phyloP scores from a whole-genome alignment of 2,113 vertebrate species.

The Oryzias celebensis region DNA sequence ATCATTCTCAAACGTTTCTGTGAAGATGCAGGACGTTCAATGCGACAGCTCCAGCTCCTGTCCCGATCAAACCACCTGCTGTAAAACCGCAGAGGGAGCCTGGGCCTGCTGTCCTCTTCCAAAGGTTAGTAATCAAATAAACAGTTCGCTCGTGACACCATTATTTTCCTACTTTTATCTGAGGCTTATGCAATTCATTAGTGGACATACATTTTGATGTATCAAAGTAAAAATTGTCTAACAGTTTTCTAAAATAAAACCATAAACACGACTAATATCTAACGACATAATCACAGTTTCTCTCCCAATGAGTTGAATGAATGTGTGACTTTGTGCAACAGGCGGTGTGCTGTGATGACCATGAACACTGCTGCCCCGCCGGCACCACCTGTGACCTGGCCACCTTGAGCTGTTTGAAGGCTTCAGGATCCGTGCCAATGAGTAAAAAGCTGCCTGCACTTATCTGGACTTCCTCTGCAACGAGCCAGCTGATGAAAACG shows the following conservation, averaged over 20 bases:
- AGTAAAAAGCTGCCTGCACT: conserved; percentile 13
- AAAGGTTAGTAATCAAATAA: conserved; percentile 25
- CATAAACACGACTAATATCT: too few species aligned
- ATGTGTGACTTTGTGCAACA: conserved; percentile 12
- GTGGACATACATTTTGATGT: too few species aligned
- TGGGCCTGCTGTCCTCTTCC: conserved; percentile 68
- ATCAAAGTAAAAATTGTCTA: too few species aligned
- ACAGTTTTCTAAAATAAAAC: too few species aligned
- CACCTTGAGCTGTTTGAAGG: not conserved
- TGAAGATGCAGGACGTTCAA: not conserved
- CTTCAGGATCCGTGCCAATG: conserved; percentile 29
- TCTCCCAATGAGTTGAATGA: not conserved
- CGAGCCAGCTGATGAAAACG: not conserved
- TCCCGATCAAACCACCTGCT: conserved; percentile 59
- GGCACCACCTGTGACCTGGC: conserved; percentile 41
- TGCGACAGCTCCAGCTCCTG: conserved; percentile 28
- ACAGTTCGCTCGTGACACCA: not conserved
- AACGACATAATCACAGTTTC: too few species aligned
- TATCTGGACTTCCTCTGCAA: not conserved
- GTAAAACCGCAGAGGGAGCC: conserved; percentile 7
- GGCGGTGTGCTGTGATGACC: conserved; percentile 75
- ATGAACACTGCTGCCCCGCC: conserved; percentile 59
- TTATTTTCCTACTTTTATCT: not conserved
- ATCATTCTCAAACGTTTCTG: not conserved
- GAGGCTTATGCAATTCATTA: not conserved